These are phyloP conservation scores for Pipra filicauda DNA, from an alignment of 2,113 vertebrate genomes.

Conservation along the genomic window DNA sequence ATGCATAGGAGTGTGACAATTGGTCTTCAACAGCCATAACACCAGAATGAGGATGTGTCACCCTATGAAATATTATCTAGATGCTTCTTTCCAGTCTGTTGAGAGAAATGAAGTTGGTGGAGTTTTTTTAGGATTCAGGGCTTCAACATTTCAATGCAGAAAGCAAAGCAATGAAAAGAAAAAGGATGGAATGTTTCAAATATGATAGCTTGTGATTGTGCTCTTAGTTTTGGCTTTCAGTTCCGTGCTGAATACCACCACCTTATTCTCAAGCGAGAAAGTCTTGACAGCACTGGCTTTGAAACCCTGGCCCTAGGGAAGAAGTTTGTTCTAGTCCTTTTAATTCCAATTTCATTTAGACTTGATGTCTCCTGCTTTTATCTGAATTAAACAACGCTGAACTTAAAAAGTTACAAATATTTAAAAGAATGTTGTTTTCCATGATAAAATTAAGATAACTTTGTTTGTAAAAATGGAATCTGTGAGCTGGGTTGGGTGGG, in stretches of 20 bases:
- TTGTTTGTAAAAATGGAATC: not conserved
- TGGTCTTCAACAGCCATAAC: not conserved
- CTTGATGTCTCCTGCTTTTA: not conserved
- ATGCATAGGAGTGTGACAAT: conserved; percentile 1
- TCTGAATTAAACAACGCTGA: not conserved
- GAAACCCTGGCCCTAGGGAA: not conserved
- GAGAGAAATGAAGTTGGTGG: not conserved
- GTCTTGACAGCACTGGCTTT: not conserved
- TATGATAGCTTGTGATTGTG: not conserved
- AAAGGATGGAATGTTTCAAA: not conserved
- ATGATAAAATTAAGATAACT: not conserved
- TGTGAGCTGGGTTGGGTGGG: not conserved
- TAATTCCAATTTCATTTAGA: not conserved
- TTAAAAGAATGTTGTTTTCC: not conserved
- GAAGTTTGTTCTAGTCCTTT: not conserved
- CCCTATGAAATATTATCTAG: not conserved
- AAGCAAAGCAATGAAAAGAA: not conserved
- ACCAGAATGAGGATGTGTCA: not conserved
- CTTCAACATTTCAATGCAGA: not conserved
- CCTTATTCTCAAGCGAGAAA: not conserved
- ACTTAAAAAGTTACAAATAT: not conserved
- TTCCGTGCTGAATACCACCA: not conserved
- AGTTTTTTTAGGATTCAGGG: not conserved
- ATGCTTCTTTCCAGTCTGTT: not conserved
- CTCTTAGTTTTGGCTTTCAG: not conserved